phyloP scores from a whole-genome alignment of 2,797 vertebrate genomes.

The Cossypha caffra region DNA sequence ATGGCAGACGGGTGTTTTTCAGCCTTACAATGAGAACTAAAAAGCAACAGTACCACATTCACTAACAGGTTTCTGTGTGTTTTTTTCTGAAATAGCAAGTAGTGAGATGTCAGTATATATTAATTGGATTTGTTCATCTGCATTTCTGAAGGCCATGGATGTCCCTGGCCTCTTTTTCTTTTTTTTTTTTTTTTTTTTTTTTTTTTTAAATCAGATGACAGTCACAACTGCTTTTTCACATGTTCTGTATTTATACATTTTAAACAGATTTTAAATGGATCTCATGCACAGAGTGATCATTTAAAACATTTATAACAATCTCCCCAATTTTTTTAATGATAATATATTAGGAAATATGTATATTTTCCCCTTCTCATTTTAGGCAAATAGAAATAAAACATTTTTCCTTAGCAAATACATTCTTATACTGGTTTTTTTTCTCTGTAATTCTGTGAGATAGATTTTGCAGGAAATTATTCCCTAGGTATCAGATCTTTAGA shows the following conservation, averaged over 20 bases:
- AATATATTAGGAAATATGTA: neutral
- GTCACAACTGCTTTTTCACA: constrained; percentile 42
- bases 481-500: neutral
- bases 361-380: neutral
- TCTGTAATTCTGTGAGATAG: neutral
- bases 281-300: constrained; percentile 3
- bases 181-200: neutral
- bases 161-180: constrained; percentile 38
- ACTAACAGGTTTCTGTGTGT: constrained; percentile 7
- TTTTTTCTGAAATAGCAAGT: constrained; percentile 55
- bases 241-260: constrained; percentile 49
- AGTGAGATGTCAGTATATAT: constrained; percentile 43
- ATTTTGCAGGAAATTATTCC: neutral
- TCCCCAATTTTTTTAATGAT: neutral
- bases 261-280: constrained; percentile 19
- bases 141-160: constrained; percentile 42
- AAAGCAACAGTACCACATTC: constrained; percentile 37
- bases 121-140: constrained; percentile 22
- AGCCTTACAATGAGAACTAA: constrained; percentile 17
- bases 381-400: constrained; percentile 18
- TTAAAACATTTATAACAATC: constrained; percentile 31
- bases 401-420: neutral
- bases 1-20: constrained; percentile 21
- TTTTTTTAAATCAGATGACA: constrained; percentile 33
- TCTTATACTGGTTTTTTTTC: neutral